Evolutionary conservation across 2,113 vertebrate genomes (phyloP), one percentile per base, ranked within the genome.

Genomic region (Chaetodon trifascialis): DNA sequence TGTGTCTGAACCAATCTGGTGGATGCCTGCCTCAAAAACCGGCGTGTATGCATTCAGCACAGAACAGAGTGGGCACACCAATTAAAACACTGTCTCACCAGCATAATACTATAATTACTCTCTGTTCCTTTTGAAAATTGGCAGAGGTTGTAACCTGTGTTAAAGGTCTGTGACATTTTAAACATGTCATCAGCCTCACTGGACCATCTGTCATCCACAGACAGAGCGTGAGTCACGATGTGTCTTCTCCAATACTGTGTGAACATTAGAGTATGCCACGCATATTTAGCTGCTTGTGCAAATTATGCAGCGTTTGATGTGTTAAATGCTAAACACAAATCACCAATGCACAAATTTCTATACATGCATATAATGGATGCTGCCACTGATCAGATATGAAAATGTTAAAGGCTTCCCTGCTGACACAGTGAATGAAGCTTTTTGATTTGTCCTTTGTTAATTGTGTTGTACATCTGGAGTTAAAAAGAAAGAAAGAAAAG

Each of bases 1-100:
- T 88, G 84, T 91, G 84, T 91, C 83, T 80, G 63, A 80, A 69
- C 87, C 82, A 85, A 88, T 91, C 86, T 87, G 78, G 69, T 67
- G 75, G 59, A 79, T 82, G 82, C 6, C 78, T 81, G 79, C 84
- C 76, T 93, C 76, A 78, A 60, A 90, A 75, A 79, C 63, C 9
- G 49, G 30, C 58, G 51, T 67, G 54, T 62, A 63, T 11, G 4
- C 75, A 34, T 38, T 68, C 66, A 74, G 63, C 80, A 79, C 73
- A 65, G 38, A 83, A 30, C 78, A 72, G 46, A 36, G 64, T 62
- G 82, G 76, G 55, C 14, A 71, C 44, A 60, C 70, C 52, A 91
- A 89, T 93, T 86, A 87, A 88, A 87, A 75, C 59, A 55, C 51
- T 55, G 74, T 82, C 67, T 86, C 54, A 84, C 51, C 67, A 91